Evolutionary conservation across 2,888 invertebrate genomes (phyloP).

Genomic region (Nephrocerus scutellatus): DNA sequence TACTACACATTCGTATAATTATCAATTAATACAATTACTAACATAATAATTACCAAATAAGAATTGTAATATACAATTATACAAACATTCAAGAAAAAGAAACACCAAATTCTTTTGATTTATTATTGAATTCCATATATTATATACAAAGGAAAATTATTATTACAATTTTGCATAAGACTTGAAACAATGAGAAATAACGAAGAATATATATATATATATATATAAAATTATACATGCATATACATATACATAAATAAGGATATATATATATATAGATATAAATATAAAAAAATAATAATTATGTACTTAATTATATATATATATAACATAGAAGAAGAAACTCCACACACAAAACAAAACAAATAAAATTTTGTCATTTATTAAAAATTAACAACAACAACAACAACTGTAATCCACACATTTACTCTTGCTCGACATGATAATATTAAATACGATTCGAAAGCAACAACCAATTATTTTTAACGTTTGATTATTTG

Average conservation of each 20-base stretch:
- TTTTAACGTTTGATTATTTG: too few species aligned
- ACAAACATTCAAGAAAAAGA: constrained; percentile 29
- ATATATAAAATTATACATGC: constrained; percentile 3
- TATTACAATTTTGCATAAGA: constrained; percentile 12
- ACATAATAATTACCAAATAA: constrained; percentile 15
- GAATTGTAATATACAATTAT: constrained; percentile 15
- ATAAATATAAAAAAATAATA: constrained; percentile 9
- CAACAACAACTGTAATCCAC: too few species aligned
- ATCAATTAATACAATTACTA: too few species aligned
- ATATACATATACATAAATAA: neutral
- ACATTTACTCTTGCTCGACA: too few species aligned
- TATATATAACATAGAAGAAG: constrained; percentile 15
- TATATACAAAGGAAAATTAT: constrained; percentile 12
- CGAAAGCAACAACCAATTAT: too few species aligned
- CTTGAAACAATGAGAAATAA: constrained; percentile 18
- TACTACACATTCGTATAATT: too few species aligned
- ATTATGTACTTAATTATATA: constrained; percentile 8
- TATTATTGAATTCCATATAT: constrained; percentile 24
- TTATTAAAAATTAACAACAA: too few species aligned
- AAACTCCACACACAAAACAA: constrained; percentile 10
- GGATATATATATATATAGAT: constrained; percentile 17
- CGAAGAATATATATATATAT: constrained; percentile 2
- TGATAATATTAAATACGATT: too few species aligned
- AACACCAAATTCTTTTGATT: constrained; percentile 37
- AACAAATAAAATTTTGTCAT: neutral